phyloP scores from a whole-genome alignment of 2,113 vertebrate species.

The Phyllopteryx taeniolatus region DNA sequence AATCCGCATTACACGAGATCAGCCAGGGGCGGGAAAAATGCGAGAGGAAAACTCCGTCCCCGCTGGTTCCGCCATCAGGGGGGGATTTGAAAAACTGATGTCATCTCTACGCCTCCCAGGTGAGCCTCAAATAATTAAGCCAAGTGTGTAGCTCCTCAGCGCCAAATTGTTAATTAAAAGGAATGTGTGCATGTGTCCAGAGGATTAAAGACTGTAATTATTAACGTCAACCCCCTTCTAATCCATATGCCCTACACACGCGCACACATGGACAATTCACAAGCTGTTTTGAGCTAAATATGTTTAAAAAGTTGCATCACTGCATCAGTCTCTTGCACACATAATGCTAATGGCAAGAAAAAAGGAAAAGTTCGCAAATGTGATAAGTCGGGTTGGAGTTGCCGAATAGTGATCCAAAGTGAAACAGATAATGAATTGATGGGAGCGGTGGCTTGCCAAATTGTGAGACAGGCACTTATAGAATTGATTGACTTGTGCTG shows the following conservation, averaged over 20 bases:
- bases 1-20: constrained; percentile 43
- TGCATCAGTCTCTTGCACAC: neutral
- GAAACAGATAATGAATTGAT: too few relatives aligned
- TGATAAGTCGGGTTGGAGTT: too few relatives aligned
- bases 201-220: constrained; percentile 73
- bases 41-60: constrained; percentile 7
- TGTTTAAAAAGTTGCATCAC: neutral
- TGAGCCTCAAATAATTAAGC: constrained; percentile 67
- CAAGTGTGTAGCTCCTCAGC: constrained; percentile 59
- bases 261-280: constrained; percentile 13
- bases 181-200: constrained; percentile 47
- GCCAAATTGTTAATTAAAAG: constrained; percentile 70
- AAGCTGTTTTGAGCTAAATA: neutral
- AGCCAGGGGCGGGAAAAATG: constrained; percentile 34
- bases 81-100: constrained; percentile 41
- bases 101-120: constrained; percentile 30
- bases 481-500: too few relatives aligned
- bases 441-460: too few relatives aligned
- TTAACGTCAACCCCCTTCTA: constrained; percentile 49
- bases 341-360: neutral
- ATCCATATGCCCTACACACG: constrained; percentile 10
- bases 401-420: too few relatives aligned
- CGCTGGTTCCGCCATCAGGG: constrained; percentile 32
- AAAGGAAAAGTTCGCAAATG: too few relatives aligned
- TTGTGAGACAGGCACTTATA: too few relatives aligned